Evolutionary conservation across 2,888 invertebrate species (phyloP).

Genomic region (Dolomedes plantarius): DNA sequence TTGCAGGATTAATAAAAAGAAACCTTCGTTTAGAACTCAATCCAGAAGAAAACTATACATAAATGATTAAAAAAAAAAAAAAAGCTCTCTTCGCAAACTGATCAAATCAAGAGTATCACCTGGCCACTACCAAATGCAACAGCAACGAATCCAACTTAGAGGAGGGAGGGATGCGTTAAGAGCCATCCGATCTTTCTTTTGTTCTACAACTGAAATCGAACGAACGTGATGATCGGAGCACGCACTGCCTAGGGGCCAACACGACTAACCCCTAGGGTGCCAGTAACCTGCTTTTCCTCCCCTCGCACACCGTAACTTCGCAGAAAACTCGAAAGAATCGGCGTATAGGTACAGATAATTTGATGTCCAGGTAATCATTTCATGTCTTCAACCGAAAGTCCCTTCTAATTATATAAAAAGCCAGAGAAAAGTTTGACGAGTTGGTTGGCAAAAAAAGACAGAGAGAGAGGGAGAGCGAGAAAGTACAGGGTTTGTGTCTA

Average conservation of each 20-base stretch:
- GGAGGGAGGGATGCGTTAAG: not conserved
- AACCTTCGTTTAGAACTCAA: not conserved
- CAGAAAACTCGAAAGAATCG: slow-evolving; percentile 44
- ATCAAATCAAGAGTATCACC: slow-evolving; percentile 62
- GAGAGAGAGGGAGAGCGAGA: not conserved
- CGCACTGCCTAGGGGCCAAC: slow-evolving; percentile 54
- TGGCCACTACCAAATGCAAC: slow-evolving; percentile 25
- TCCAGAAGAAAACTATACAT: not conserved
- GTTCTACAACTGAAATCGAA: slow-evolving; percentile 56
- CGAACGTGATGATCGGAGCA: slow-evolving; percentile 62
- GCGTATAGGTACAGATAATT: slow-evolving; percentile 47
- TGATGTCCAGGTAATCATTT: slow-evolving; percentile 42
- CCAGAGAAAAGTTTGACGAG: slow-evolving; percentile 1
- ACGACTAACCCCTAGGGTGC: slow-evolving; percentile 44
- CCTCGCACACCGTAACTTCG: slow-evolving; percentile 1
- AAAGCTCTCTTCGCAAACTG: slow-evolving; percentile 22
- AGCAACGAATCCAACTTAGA: not conserved
- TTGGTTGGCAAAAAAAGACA: not conserved
- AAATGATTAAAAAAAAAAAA: not conserved
- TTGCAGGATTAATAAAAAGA: not conserved
- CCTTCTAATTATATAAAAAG: slow-evolving; percentile 55
- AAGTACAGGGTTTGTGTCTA: not conserved
- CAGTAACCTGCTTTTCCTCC: slow-evolving; percentile 10
- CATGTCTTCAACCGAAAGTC: slow-evolving; percentile 40
- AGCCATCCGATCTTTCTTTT: slow-evolving; percentile 31